These are phyloP conservation scores for Microtus oregoni DNA, from an alignment of 2,113 vertebrate genomes.

Conservation along the genomic window DNA sequence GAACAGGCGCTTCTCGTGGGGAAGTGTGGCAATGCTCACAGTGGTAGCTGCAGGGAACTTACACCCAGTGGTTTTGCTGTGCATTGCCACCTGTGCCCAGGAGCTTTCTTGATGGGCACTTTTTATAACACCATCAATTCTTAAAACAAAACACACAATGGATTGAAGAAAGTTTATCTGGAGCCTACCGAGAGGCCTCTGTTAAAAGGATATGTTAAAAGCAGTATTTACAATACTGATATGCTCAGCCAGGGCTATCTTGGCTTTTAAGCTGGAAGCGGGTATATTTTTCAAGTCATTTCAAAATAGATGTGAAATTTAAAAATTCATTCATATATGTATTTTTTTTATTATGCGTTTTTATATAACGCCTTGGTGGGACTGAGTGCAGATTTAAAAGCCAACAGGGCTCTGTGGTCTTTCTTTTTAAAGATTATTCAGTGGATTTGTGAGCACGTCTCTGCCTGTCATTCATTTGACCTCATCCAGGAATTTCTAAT, in stretches of 20 bases:
- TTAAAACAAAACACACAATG: not conserved
- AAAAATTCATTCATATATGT: not conserved
- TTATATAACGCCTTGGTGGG: constrained; percentile 15
- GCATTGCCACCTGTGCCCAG: not conserved
- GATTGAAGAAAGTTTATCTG: constrained; percentile 3
- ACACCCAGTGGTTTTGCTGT: not conserved
- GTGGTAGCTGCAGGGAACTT: not conserved
- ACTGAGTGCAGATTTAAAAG: constrained; percentile 30
- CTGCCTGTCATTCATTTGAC: constrained; percentile 91
- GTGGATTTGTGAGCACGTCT: constrained; percentile 93
- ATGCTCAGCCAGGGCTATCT: not conserved
- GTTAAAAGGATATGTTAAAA: constrained; percentile 39
- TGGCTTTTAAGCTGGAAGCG: not conserved
- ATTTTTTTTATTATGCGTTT: not conserved
- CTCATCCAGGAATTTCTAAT: constrained; percentile 97
- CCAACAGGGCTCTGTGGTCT: constrained; percentile 60
- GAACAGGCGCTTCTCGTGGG: not conserved
- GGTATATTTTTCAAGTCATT: not conserved
- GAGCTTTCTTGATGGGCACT: not conserved
- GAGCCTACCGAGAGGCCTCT: not conserved
- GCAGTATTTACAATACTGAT: constrained; percentile 9
- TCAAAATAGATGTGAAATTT: constrained; percentile 32
- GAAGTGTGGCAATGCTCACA: not conserved
- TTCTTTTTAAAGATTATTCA: constrained; percentile 89
- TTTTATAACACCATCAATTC: not conserved